phyloP scores from a whole-genome alignment of 1,140 invertebrate species.

The Prorops nasuta region DNA sequence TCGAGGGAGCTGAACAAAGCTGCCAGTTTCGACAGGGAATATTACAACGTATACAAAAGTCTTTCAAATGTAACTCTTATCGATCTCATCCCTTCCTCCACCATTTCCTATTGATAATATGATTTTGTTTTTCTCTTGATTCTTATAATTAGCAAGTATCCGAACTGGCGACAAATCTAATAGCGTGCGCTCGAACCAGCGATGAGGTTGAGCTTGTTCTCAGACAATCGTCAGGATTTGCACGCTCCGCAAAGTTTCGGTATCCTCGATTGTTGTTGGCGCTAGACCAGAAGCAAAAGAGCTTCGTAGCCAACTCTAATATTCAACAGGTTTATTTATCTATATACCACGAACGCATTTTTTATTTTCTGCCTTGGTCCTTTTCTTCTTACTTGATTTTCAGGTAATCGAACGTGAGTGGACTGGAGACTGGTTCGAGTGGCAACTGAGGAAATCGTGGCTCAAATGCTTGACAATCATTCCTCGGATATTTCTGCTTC shows the following conservation, averaged over 20 bases:
- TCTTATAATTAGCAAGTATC: constrained; percentile 20
- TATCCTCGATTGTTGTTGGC: constrained; percentile 68
- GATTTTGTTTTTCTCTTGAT: background rate
- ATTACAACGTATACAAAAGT: constrained; percentile 60
- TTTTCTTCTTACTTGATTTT: no score
- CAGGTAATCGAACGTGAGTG: constrained; percentile 46
- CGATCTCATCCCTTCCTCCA: no score
- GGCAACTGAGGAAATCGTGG: constrained; percentile 50
- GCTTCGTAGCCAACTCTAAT: constrained; percentile 73
- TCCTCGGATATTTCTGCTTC: constrained; percentile 49
- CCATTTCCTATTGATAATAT: no score
- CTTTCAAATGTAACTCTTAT: constrained; percentile 46
- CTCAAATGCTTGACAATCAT: constrained; percentile 43
- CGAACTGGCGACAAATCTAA: constrained; percentile 33
- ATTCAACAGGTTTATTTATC: constrained; percentile 63
- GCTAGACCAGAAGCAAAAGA: constrained; percentile 71
- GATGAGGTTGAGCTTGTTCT: constrained; percentile 69
- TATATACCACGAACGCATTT: no score
- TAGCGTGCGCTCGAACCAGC: constrained; percentile 62
- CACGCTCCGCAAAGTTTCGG: constrained; percentile 41
- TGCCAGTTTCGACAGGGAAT: constrained; percentile 57
- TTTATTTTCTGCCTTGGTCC: no score
- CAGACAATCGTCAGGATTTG: constrained; percentile 51
- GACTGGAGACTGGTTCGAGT: constrained; percentile 60
- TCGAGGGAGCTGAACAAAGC: constrained; percentile 57